Conservation (phyloP, 2,888 invertebrate genomes). For the Seira musarum region DNA sequence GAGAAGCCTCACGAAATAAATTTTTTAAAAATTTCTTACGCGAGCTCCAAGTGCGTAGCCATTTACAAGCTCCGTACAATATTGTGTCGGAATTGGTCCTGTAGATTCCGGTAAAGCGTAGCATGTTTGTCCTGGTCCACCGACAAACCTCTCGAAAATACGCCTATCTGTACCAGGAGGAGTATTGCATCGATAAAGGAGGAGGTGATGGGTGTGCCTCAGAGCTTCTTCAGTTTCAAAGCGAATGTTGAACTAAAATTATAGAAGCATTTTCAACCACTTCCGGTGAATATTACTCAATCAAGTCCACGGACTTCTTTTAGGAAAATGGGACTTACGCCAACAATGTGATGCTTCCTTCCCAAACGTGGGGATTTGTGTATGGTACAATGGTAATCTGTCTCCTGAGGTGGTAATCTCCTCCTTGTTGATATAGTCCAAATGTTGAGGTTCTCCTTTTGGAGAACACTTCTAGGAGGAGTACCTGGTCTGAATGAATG, state of each 20-base stretch:
- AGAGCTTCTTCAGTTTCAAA: slow-evolving; percentile 28
- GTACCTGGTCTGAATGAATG: not conserved
- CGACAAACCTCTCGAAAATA: slow-evolving; percentile 1
- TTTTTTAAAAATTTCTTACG: not conserved
- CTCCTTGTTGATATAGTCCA: slow-evolving; percentile 15
- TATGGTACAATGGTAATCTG: slow-evolving; percentile 22
- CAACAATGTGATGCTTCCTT: slow-evolving; percentile 34
- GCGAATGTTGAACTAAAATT: not conserved
- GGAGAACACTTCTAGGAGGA: not conserved
- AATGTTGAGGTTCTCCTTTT: not conserved
- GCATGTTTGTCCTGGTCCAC: slow-evolving; percentile 1
- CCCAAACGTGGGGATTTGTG: slow-evolving; percentile 20
- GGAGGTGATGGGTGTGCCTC: slow-evolving; percentile 32
- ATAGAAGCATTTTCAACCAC: not conserved
- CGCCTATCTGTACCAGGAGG: not conserved
- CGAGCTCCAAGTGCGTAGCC: not conserved
- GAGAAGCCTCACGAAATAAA: not conserved
- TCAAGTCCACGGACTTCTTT: not conserved
- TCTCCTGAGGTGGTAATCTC: not conserved
- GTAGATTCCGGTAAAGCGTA: not conserved
- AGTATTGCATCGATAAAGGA: slow-evolving; percentile 27
- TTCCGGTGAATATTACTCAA: not conserved
- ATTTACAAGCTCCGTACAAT: not conserved
- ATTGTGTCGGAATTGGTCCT: slow-evolving; percentile 16
- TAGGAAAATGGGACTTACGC: not conserved